Evolutionary conservation across 92 coral and sea anemone genomes (phyloP).

Genomic region (Phymanthus crucifer): DNA sequence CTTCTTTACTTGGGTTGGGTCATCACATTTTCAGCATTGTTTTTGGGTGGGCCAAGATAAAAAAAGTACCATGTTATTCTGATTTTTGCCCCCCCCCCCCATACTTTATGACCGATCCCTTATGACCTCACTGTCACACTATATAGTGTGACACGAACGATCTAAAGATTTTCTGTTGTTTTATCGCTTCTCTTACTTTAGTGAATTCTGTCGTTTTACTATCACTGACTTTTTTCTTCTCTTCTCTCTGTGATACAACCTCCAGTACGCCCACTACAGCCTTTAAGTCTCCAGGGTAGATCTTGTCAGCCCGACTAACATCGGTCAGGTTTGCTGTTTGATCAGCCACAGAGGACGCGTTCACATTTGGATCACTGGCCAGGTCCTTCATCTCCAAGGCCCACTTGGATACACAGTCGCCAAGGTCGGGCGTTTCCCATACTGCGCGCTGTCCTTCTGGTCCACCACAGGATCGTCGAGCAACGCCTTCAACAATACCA

Average conservation of each 20-base stretch:
- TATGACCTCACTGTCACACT: too few relatives aligned
- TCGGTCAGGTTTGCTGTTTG: conserved; percentile 67
- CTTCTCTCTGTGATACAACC: conserved; percentile 50
- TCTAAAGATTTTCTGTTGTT: too few relatives aligned
- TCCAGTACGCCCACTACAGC: conserved; percentile 65
- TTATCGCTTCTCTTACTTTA: conserved; percentile 26
- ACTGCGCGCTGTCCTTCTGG: conserved; percentile 19
- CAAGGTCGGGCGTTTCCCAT: conserved; percentile 55
- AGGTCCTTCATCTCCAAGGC: conserved; percentile 36
- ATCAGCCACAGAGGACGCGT: conserved; percentile 51
- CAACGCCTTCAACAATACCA: conserved; percentile 33
- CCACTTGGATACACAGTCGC: conserved; percentile 62
- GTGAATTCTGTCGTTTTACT: conserved; percentile 34
- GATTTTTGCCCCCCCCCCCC: too few relatives aligned
- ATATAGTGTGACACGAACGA: too few relatives aligned
- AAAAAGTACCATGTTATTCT: too few relatives aligned
- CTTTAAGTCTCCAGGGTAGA: conserved; percentile 78
- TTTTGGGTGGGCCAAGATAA: too few relatives aligned
- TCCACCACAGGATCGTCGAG: conserved; percentile 46
- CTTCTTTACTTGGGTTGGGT: too few relatives aligned
- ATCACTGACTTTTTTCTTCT: neutral
- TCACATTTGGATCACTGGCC: conserved; percentile 45
- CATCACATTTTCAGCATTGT: too few relatives aligned
- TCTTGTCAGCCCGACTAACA: conserved; percentile 35
- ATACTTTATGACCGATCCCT: too few relatives aligned